Percentiles rank a stretch among this genome's conserved stretches.
Evolutionary conservation across 2,113 vertebrate species (phyloP).

Genomic region (Halcyon malimbica): DNA sequence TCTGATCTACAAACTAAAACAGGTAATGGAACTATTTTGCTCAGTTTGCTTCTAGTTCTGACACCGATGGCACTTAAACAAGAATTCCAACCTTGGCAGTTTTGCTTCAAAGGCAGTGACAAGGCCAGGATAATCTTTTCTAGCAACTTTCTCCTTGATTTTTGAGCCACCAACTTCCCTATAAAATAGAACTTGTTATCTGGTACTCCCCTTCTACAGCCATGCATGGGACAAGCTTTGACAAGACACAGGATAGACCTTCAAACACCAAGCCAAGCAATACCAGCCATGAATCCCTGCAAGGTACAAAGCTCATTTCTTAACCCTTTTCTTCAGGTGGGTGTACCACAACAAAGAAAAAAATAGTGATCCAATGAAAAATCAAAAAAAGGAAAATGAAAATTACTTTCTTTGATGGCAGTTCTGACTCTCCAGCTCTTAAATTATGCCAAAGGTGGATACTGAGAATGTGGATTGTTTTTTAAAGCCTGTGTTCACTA

Average conservation of each 20-base stretch:
- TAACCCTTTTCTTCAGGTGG: background rate
- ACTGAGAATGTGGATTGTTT: background rate
- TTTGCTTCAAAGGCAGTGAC: conserved; percentile 2
- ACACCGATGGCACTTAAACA: conserved; percentile 15
- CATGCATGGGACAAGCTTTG: background rate
- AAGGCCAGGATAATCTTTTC: conserved; percentile 40
- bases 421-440: background rate
- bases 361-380: background rate
- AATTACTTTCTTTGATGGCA: background rate
- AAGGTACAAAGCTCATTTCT: background rate
- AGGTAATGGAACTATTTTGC: conserved; percentile 19
- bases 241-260: background rate
- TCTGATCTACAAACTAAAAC: background rate
- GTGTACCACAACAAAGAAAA: background rate
- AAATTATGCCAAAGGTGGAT: background rate
- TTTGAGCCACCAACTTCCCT: background rate
- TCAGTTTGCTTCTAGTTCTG: conserved; percentile 5
- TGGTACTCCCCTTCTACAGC: background rate
- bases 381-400: background rate
- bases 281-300: background rate
- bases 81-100: conserved; percentile 17
- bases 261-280: background rate
- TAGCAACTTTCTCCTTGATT: conserved; percentile 30
- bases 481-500: background rate
- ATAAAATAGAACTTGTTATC: background rate